Conservation (phyloP, 2,888 invertebrate species). For the Tetropium fuscum region DNA sequence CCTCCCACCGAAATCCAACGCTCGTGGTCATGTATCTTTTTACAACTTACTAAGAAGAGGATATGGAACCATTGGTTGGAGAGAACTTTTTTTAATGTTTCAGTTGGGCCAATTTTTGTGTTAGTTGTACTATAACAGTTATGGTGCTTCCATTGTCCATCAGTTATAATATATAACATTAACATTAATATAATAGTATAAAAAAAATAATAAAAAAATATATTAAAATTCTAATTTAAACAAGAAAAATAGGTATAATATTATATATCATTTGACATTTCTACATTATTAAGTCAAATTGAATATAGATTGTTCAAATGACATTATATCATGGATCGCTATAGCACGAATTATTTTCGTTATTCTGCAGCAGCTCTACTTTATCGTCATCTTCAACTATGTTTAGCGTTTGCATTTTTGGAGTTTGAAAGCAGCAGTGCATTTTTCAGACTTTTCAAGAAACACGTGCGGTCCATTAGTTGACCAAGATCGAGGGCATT, state of each 20-base stretch:
- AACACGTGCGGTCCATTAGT: not conserved
- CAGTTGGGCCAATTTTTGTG: too few relatives aligned
- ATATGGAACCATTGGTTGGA: too few relatives aligned
- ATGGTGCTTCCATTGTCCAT: not conserved
- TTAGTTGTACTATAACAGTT: too few relatives aligned
- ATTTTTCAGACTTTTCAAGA: too few relatives aligned
- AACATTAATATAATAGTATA: too few relatives aligned
- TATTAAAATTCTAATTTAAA: not conserved
- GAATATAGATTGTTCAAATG: not conserved
- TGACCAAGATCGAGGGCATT: constrained; percentile 2
- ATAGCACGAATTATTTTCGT: not conserved
- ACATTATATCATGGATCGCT: not conserved
- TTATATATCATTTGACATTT: not conserved
- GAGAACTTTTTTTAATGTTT: too few relatives aligned
- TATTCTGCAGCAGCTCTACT: not conserved
- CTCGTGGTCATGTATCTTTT: too few relatives aligned
- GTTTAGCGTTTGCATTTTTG: not conserved
- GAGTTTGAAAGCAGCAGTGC: too few relatives aligned
- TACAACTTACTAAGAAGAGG: too few relatives aligned
- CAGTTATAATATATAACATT: not conserved
- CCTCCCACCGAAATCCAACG: too few relatives aligned
- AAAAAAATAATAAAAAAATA: too few relatives aligned
- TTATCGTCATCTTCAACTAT: not conserved
- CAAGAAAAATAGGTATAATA: not conserved
- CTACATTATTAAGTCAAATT: not conserved